Conservation (phyloP, 2,113 vertebrate genomes). For the Nicator chloris region DNA sequence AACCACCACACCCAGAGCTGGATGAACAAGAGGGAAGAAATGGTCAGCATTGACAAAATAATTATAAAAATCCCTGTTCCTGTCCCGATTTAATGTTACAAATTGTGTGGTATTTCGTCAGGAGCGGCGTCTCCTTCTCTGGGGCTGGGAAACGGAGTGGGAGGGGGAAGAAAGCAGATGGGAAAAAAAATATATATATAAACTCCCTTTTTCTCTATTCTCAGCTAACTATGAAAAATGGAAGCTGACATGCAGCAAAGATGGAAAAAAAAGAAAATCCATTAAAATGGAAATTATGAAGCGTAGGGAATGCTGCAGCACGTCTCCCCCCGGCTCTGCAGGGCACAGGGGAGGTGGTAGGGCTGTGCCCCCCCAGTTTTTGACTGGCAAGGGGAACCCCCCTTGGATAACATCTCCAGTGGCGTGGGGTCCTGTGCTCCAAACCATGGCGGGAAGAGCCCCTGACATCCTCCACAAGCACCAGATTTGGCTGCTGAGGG, state of each 20-base stretch:
- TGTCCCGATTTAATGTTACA: not conserved
- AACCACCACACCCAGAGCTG: not conserved
- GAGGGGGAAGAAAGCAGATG: conserved; percentile 36
- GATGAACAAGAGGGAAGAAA: not conserved
- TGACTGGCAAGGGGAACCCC: not conserved
- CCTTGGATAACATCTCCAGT: not conserved
- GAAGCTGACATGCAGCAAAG: conserved; percentile 38
- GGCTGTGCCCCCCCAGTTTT: not conserved
- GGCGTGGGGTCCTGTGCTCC: not conserved
- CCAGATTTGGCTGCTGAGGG: not conserved
- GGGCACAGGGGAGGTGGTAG: accelerated
- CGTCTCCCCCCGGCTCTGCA: not conserved
- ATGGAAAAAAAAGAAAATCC: conserved; percentile 13
- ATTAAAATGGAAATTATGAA: conserved; percentile 55
- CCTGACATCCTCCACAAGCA: not conserved
- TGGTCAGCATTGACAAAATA: not conserved
- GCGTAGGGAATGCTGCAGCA: not conserved
- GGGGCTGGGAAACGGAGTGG: not conserved
- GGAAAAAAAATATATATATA: not conserved
- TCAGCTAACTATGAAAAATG: conserved; percentile 55
- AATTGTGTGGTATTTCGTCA: not conserved
- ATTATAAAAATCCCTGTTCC: not conserved
- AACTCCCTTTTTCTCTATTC: conserved; percentile 10
- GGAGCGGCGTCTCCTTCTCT: not conserved
- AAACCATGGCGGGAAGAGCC: not conserved